Evolutionary conservation across 1,140 invertebrate genomes (phyloP).

Genomic region (Hyles vespertilio): DNA sequence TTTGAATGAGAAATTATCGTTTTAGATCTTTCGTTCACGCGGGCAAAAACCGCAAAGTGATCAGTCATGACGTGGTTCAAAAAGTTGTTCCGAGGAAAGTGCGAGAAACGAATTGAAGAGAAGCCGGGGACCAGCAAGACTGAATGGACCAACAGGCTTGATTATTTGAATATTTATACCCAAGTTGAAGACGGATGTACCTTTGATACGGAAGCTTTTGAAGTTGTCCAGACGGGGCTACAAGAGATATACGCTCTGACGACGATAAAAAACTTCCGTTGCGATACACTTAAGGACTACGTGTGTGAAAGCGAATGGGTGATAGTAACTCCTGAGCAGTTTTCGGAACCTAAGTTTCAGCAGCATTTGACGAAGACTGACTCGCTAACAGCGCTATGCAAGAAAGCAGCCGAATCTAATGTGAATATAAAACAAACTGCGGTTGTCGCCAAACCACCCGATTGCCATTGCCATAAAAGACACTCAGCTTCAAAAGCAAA

Average conservation of each 20-base stretch:
- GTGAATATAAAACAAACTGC: constrained; percentile 28
- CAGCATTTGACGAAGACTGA: constrained; percentile 40
- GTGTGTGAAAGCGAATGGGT: constrained; percentile 62
- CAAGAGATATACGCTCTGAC: constrained; percentile 53
- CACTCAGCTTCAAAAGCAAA: constrained; percentile 15
- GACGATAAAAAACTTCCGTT: constrained; percentile 58
- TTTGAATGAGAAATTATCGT: constrained; percentile 79
- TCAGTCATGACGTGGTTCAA: constrained; percentile 79
- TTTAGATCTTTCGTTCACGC: constrained; percentile 78
- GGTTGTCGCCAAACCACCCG: constrained; percentile 42
- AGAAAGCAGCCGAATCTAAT: constrained; percentile 33
- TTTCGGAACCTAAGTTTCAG: constrained; percentile 55
- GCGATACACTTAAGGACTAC: constrained; percentile 48
- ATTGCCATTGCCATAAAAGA: constrained; percentile 49
- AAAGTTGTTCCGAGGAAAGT: constrained; percentile 76
- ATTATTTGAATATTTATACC: constrained; percentile 13
- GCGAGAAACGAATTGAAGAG: constrained; percentile 56
- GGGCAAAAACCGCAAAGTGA: constrained; percentile 77
- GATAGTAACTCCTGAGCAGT: constrained; percentile 43
- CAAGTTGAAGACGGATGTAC: constrained; percentile 7
- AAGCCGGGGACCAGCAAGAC: constrained; percentile 15
- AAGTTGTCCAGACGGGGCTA: constrained; percentile 15
- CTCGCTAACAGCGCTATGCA: constrained; percentile 45
- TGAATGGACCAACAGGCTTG: constrained; percentile 24
- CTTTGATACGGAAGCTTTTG: constrained; percentile 19